Conservation (phyloP, 1,140 invertebrate genomes). For the Acromyrmex echinatior region DNA sequence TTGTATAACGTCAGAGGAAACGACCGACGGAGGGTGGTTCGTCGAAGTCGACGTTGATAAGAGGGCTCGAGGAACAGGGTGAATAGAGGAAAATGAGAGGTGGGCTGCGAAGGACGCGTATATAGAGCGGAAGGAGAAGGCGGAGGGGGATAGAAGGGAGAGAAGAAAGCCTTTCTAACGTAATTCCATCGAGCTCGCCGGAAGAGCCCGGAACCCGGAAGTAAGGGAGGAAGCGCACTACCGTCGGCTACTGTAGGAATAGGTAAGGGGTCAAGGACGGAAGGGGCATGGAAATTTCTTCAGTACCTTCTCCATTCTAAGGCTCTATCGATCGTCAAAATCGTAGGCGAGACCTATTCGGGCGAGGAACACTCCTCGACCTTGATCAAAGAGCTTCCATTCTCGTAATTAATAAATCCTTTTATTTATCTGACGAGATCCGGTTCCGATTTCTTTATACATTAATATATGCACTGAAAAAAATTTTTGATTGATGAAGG, state of each 20-base stretch:
- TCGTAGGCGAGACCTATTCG: constrained; percentile 63
- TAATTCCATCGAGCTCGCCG: constrained; percentile 79
- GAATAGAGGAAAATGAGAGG: constrained; percentile 57
- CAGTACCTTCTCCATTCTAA: constrained; percentile 45
- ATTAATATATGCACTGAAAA: not conserved
- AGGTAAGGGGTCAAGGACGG: constrained; percentile 20
- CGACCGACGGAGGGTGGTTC: constrained; percentile 45
- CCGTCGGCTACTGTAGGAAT: constrained; percentile 7
- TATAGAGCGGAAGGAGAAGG: constrained; percentile 46
- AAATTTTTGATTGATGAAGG: too few species aligned
- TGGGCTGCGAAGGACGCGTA: constrained; percentile 39
- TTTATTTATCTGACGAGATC: constrained; percentile 5
- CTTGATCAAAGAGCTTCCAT: constrained; percentile 1
- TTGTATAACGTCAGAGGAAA: constrained; percentile 34
- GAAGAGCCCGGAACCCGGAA: constrained; percentile 84
- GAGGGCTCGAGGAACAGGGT: constrained; percentile 44
- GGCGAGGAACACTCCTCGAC: constrained; percentile 7
- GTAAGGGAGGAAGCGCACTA: constrained; percentile 80
- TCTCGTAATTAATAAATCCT: constrained; percentile 8
- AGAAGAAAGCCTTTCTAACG: constrained; percentile 71
- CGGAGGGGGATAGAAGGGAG: not conserved
- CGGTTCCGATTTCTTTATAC: not conserved
- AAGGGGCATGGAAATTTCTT: constrained; percentile 71
- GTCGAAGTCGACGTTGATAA: constrained; percentile 62
- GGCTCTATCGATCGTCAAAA: constrained; percentile 82